Evolutionary conservation across 2,888 invertebrate genomes (phyloP).

Genomic region (Rotaria magnacalcarata): DNA sequence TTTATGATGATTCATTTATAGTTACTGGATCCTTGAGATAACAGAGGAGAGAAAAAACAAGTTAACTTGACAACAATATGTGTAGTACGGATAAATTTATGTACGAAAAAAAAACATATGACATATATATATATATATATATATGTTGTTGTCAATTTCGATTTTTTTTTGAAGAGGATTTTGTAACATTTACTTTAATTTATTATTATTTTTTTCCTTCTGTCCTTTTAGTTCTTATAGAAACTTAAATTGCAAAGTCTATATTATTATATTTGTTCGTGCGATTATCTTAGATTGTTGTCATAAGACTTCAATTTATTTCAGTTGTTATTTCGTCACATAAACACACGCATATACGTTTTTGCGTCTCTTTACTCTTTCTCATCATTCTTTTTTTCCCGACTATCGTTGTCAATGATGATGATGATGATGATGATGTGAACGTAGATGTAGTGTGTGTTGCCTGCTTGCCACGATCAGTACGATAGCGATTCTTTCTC

Average conservation of each 20-base stretch:
- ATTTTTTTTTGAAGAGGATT: too few species aligned
- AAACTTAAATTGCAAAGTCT: too few species aligned
- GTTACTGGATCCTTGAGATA: conserved; percentile 5
- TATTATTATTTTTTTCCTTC: too few species aligned
- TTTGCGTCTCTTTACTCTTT: not conserved
- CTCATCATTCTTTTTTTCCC: conserved; percentile 4
- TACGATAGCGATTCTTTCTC: not conserved
- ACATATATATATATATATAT: too few species aligned
- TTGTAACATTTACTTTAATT: too few species aligned
- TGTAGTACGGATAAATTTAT: not conserved
- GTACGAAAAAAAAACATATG: too few species aligned
- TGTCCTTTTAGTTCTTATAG: too few species aligned
- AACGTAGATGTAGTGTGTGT: not conserved
- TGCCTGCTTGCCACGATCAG: not conserved
- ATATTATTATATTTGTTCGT: not conserved
- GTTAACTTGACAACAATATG: not conserved
- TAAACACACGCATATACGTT: not conserved
- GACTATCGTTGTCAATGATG: not conserved
- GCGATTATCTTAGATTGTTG: not conserved
- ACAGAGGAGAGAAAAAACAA: not conserved
- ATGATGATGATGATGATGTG: conserved; percentile 19
- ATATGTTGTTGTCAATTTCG: too few species aligned
- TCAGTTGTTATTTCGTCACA: not conserved
- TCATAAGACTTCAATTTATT: not conserved
- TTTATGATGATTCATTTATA: not conserved